These are phyloP conservation scores for Diplodus sargus DNA, from an alignment of 2,797 vertebrate species.

Conservation along the genomic window DNA sequence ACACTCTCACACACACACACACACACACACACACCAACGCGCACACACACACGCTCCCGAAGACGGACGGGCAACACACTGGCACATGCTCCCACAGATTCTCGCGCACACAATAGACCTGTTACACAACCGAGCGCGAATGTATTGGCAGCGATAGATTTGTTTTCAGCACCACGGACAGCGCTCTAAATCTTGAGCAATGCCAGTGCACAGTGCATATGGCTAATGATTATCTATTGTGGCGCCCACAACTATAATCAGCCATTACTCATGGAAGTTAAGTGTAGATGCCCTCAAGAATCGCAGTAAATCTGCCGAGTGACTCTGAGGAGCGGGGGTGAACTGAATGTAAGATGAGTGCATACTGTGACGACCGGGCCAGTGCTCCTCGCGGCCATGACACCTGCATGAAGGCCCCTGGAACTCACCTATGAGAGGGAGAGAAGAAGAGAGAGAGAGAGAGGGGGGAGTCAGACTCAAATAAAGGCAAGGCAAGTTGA, in stretches of 20 bases:
- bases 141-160: conserved; percentile 75
- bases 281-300: conserved; percentile 62
- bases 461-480: conserved; percentile 31
- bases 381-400: conserved; percentile 34
- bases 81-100: conserved; percentile 75
- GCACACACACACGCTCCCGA: conserved; percentile 42
- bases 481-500: conserved; percentile 6
- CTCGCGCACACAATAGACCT: conserved; percentile 74
- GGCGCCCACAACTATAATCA: conserved; percentile 56
- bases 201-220: conserved; percentile 62
- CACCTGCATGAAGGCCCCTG: conserved; percentile 25
- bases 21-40: conserved; percentile 20
- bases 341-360: conserved; percentile 38
- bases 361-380: conserved; percentile 54
- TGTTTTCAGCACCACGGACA: conserved; percentile 80
- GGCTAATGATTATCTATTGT: conserved; percentile 76
- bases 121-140: conserved; percentile 74
- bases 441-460: conserved; percentile 16
- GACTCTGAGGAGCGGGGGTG: conserved; percentile 20
- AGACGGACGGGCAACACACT: conserved; percentile 66
- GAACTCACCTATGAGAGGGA: conserved; percentile 73
- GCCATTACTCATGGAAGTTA: conserved; percentile 65
- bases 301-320: conserved; percentile 44
- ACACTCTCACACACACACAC: conserved; percentile 38
- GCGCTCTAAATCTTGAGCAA: conserved; percentile 72